These are phyloP conservation scores for Tachuris rubrigastra DNA, from an alignment of 2,113 vertebrate species.

Conservation along the genomic window DNA sequence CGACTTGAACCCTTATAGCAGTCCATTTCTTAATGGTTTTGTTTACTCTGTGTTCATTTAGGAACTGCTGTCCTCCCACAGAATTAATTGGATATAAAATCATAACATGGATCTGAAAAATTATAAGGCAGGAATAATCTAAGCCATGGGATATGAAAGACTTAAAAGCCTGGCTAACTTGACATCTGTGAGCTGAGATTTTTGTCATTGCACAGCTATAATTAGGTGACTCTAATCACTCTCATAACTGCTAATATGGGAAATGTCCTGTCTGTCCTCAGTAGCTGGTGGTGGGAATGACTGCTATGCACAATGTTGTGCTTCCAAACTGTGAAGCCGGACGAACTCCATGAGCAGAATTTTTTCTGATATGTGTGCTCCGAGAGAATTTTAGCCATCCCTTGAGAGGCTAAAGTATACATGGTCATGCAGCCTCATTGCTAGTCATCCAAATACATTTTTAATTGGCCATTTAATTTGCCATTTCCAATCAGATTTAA, in stretches of 20 bases:
- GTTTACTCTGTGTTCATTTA: neutral
- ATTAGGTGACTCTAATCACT: conserved; percentile 47
- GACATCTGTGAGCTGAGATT: neutral
- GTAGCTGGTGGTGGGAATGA: neutral
- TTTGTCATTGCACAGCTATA: conserved; percentile 39
- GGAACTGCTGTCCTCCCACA: conserved; percentile 5
- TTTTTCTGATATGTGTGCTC: neutral
- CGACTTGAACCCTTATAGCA: neutral
- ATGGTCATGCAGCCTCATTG: neutral
- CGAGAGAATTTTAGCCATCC: neutral
- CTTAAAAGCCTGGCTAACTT: neutral
- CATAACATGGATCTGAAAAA: conserved; percentile 27
- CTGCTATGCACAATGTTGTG: neutral
- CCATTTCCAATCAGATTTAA: neutral
- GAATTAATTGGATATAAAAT: conserved; percentile 47
- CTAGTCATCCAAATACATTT: neutral
- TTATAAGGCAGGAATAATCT: neutral
- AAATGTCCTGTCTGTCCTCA: conserved; percentile 6
- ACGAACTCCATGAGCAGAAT: neutral
- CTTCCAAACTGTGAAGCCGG: neutral
- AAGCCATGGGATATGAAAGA: neutral
- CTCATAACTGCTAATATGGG: neutral
- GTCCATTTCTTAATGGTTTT: neutral
- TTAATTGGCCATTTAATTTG: neutral
- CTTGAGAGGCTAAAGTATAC: neutral